Evolutionary conservation across 2,113 vertebrate genomes (phyloP), one percentile per base, ranked within the genome.

Genomic region (Ancistrus triradiatus): DNA sequence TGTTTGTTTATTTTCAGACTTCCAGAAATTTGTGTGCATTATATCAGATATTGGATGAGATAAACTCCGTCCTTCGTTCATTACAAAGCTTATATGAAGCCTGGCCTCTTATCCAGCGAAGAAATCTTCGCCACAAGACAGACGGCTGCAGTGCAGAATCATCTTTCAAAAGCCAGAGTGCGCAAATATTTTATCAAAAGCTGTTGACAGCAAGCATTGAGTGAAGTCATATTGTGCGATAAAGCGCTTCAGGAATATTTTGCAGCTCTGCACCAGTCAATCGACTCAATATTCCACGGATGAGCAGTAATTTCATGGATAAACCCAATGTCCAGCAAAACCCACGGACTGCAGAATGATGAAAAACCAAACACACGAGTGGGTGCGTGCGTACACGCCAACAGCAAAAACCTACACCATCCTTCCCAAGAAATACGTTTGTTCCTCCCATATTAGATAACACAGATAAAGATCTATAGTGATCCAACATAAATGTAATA

Each of bases 141-240:
- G 31, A 58, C 10, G 2, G 62, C 19, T 14, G 50, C 62, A 15
- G 37, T 28, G 49, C 24, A 44, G 37, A 53, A 63, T 56, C 5
- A 35, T 47, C 63, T 27, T 27, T 58, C 52, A 66, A 15, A 58
- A 37, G 33, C 5, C 42, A 49, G 52, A 38, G 13, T 10, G 43
- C 37, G 51, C 63, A 58, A 56, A 49, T 4, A 57, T 66, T 66
- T 66, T 37, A 66, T 66, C 52, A 66, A 66, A 66, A 52, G 22
- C 63, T 58, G 63, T 58, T 58, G 63, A 58, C 63, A 66, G 53
- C 43, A 58, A 21, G 15, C 53, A 58, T 47, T 49, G n/a, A 56
- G 28, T 38, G 43, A 49, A 66, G 43, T 35, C 43, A 31, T 47
- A 57, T 22, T 25, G 52, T 5, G 24, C 38, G 52, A 57, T 38